phyloP scores from a whole-genome alignment of 2,888 invertebrate genomes.

The Hesperia comma region DNA sequence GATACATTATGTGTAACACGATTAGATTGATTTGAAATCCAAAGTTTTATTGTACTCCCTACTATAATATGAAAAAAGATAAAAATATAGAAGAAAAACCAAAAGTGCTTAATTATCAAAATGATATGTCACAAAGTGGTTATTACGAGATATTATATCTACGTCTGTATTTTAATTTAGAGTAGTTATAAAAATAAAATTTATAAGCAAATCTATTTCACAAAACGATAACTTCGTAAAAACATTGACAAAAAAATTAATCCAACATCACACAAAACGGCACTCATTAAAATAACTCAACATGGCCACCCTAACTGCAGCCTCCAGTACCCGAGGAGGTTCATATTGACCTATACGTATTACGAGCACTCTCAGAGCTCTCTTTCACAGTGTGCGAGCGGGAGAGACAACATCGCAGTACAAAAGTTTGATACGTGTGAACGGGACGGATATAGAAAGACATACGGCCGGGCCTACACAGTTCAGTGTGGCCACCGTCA shows the following conservation, averaged over 20 bases:
- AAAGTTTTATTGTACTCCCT: no score
- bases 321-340: conserved; percentile 82
- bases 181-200: no score
- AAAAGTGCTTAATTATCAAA: no score
- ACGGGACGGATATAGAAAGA: conserved; percentile 57
- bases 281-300: background rate
- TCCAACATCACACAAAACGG: background rate
- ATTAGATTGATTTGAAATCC: no score
- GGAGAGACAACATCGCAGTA: conserved; percentile 52
- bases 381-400: conserved; percentile 71
- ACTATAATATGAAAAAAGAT: no score
- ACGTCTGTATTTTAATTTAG: no score
- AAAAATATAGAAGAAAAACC: no score
- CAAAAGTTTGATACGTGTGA: conserved; percentile 50
- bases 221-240: background rate
- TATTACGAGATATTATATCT: no score
- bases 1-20: no score
- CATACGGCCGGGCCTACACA: conserved; percentile 67
- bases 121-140: no score
- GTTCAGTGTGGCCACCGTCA: conserved; percentile 74
- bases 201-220: background rate
- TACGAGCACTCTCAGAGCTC: conserved; percentile 74
- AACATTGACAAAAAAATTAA: conserved; percentile 2
- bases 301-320: conserved; percentile 75
- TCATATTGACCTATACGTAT: conserved; percentile 84